Percentiles rank a stretch among this genome's conserved stretches.
Evolutionary conservation across 2,888 invertebrate species (phyloP).

Genomic region (Mythimna loreyi): DNA sequence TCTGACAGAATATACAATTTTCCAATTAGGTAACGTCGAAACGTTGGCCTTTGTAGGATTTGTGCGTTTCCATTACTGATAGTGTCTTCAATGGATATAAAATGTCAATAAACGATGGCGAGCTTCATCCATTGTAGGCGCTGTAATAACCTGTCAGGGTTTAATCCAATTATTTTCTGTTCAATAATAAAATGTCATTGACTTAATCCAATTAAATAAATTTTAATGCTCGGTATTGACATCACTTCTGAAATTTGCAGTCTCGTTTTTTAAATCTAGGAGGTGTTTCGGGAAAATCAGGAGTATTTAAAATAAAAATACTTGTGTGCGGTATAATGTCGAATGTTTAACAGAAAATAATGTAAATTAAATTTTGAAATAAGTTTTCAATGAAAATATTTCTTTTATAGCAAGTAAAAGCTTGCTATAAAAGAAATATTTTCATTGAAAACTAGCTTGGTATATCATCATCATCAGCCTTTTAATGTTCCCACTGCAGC

Average conservation of each 20-base stretch:
- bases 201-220: neutral
- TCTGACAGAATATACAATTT: neutral
- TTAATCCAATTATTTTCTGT: neutral
- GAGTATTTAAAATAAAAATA: too few species aligned
- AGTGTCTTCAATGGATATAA: slow-evolving; percentile 7
- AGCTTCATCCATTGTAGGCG: neutral
- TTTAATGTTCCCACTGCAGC: too few species aligned
- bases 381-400: too few species aligned
- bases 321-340: too few species aligned
- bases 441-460: too few species aligned
- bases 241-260: neutral
- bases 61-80: neutral
- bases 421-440: too few species aligned
- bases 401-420: too few species aligned
- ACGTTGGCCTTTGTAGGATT: neutral
- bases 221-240: neutral
- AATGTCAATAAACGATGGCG: neutral
- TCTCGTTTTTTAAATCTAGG: neutral
- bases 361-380: too few species aligned
- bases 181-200: neutral
- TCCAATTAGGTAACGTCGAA: too few species aligned
- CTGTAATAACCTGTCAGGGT: neutral
- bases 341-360: too few species aligned
- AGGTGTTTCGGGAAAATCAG: too few species aligned
- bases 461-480: too few species aligned